Evolutionary conservation across 2,797 vertebrate species (phyloP).

Genomic region (Falco berigora): DNA sequence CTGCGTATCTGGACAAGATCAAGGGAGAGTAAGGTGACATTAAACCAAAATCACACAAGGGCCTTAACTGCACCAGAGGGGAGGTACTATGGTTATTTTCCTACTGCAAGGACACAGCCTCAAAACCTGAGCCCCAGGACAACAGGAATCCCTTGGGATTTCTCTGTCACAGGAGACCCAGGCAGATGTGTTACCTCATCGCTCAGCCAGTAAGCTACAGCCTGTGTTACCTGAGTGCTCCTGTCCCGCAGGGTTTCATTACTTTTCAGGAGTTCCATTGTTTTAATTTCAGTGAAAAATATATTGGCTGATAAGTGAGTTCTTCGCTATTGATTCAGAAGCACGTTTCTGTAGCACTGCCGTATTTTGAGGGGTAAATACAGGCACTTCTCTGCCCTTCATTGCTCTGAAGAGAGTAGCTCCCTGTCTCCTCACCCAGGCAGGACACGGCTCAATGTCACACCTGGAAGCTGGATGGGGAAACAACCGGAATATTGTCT

Average conservation of each 20-base stretch:
- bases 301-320: not conserved
- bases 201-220: not conserved
- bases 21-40: not conserved
- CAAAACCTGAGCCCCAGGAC: not conserved
- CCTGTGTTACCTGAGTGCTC: fast-evolving
- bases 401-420: not conserved
- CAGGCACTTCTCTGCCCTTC: not conserved
- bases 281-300: not conserved
- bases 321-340: not conserved
- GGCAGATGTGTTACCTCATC: not conserved
- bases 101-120: not conserved
- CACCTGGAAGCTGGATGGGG: not conserved
- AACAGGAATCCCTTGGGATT: not conserved
- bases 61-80: not conserved
- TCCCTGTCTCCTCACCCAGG: not conserved
- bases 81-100: not conserved
- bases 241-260: not conserved
- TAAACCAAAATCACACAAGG: not conserved
- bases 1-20: not conserved
- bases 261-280: not conserved
- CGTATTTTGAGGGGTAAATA: not conserved
- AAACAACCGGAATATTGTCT: not conserved
- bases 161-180: not conserved
- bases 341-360: not conserved
- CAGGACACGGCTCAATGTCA: not conserved